These are phyloP conservation scores for Elanoides forficatus DNA, from an alignment of 2,113 vertebrate species.

Conservation along the genomic window DNA sequence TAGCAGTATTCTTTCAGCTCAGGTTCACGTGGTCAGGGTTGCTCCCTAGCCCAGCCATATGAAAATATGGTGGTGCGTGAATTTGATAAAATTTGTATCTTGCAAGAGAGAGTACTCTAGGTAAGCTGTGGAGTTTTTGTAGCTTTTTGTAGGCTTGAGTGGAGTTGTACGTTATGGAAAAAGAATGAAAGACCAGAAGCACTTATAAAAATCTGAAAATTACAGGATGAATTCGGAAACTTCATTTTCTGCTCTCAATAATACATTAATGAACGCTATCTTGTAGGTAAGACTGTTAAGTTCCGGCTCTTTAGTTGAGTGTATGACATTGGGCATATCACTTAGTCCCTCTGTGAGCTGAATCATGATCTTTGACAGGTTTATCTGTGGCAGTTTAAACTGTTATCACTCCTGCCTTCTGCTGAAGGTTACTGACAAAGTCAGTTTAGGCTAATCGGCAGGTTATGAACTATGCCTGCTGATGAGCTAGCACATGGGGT, in stretches of 20 bases:
- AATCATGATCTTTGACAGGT: constrained; percentile 1
- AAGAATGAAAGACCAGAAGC: neutral
- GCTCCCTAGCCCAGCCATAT: neutral
- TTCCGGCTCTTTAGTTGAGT: neutral
- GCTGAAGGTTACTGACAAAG: constrained; percentile 32
- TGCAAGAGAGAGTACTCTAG: neutral
- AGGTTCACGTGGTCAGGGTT: neutral
- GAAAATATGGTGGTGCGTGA: neutral
- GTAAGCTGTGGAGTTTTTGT: neutral
- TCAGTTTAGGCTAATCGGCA: neutral
- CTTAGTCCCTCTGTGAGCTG: neutral
- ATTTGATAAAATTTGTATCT: neutral
- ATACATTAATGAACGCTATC: neutral
- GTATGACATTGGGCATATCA: neutral
- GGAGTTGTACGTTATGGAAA: neutral
- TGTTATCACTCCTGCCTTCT: neutral
- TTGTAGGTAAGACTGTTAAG: neutral
- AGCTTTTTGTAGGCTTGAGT: neutral
- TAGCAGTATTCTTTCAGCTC: neutral
- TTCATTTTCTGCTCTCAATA: neutral
- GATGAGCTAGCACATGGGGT: neutral
- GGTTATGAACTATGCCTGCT: neutral
- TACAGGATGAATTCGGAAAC: neutral
- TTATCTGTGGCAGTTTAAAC: constrained; percentile 26
- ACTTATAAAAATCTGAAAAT: neutral